Base-by-base conservation (phyloP, 2,113 vertebrate genomes). In the Odocoileus virginianus region DNA sequence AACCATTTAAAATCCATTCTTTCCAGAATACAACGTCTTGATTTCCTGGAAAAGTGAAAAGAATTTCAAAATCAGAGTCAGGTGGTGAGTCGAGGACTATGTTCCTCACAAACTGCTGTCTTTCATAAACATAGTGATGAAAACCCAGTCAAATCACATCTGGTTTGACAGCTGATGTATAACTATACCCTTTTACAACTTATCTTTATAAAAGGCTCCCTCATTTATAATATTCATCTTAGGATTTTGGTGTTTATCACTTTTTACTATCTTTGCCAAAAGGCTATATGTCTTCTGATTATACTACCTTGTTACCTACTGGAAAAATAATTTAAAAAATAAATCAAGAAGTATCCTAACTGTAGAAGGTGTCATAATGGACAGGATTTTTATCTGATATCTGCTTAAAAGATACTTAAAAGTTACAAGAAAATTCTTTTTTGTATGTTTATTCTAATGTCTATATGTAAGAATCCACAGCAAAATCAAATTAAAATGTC, bases 401-500 rank as follows among this genome's bases (percentile, higher is more conserved):
- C 58, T 61, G 7, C 55, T 47, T 76, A 76, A 92, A 92, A 45
- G 13, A 90, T 3, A 4, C 4, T 87, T 79, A 58, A 33, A 82
- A 64, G 43, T 33, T 17, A 61, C 9, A 54, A 83, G 50, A 82
- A 95, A 83, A 28, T 40, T 85, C 43, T 83, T 92, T 78, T 67
- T 43, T 30, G 9, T 87, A 45, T 71, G 60, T 30, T 30, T 19
- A 84, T 87, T 67, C 55, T 64, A 58, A 82, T 43, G 36, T 94
- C 23, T 47, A 4, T 33, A 81, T 47, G 19, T 60, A 82, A 92
- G 14, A 90, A 95, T 84, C 28, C 50, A 81, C 4, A 74, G 43
- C n/a, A 91, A 95, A 94, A 90, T 64, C 15, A 64, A 61, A 84
- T 94, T 76, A 45, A 94, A 94, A 89, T 55, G 2, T 91, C 16